Base-by-base conservation (phyloP, 2,888 invertebrate species). In the Minunthozetes semirufus region DNA sequence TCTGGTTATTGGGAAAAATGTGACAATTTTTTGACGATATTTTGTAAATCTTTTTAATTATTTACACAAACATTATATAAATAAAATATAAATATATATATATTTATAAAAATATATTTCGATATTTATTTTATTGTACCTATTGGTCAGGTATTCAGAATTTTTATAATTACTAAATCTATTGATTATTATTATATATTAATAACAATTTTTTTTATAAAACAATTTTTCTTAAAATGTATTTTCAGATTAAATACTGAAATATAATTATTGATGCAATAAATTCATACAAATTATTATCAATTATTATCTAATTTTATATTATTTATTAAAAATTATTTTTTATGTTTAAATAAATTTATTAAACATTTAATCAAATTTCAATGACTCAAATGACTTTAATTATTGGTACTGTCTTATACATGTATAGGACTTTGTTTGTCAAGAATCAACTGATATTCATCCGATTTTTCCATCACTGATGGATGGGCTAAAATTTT, bases 51-150 rank as follows among this genome's bases (percentile, higher is more conserved):
- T 15, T 59, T 59, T 59, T 27, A 59, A 59, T 59, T 29, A 22
- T 59, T 42, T 70, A 70, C 48, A 70, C 15, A 70, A 33, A 29
- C 42, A 38, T 70, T 48, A 22, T 53, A 53, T 53, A 53, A 53
- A 53, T 53, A 53, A 61, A 61, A 61, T 70, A 70, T 70, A 70
- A 48, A 70, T 70, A 63, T 63, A 63, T 27, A 63, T 46, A 70
- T 70, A 68, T 42, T 42, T 68, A 70, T 70, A 46, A 70, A 70
- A 25, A 70, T 70, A 66, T 66, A 70, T 70, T 70, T 70, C 25
- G 15, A 70, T 70, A 70, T 70, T 70, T 70, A 70, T 70, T 68
- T 70, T 46, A 70, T 19, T 70, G 25, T 70, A 70, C 70, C 70
- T 48, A 70, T 70, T 70, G 70, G 70, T 70, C n/a, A 48, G 70